Evolutionary conservation across 2,113 vertebrate species (phyloP), one percentile per base, ranked within the genome.

Genomic region (Pitta sordida): DNA sequence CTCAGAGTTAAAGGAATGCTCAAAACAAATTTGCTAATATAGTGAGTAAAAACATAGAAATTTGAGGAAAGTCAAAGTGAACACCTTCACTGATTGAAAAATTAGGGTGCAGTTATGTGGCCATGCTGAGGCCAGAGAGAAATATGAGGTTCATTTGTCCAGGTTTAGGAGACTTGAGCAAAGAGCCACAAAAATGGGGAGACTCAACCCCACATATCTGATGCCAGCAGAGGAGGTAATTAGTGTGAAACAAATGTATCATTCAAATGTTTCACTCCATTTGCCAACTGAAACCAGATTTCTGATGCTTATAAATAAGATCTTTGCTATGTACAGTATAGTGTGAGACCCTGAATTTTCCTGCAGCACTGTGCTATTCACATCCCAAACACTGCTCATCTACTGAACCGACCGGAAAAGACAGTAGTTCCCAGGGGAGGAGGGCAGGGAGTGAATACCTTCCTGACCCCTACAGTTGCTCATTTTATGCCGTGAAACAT

Each of bases 401-500:
- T 81, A 16, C 87, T 88, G 93, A 91, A 29, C n/a, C 75, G 69
- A 22, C 68, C 67, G 43, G 93, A 85, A 96, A 91, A 91, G 95
- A 76, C n/a, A 12, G 68, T 44, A 44, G 30, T 24, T 95, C 96
- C 93, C 94, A 58, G 68, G 91, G 91, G 96, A 96, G 87, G 52
- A 96, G 87, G 71, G 85, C 90, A 88, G 92, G 53, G 52, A 95
- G 87, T 74, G 82, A 86, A 83, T 96, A 70, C 79, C 95, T 96
- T 95, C 90, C 91, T 97, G 91, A 94, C 85, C 93, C 76, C 82
- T 63, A 71, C 90, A 96, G 94, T 90, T 86, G 71, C 95, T 96
- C 95, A 91, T 96, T 95, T 92, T 90, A 91, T 94, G 94, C 96
- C 48, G 55, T 92, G 81, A 93, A 96, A 94, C 94, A 92, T 93